Percentiles rank a stretch among this genome's conserved stretches.
These are phyloP conservation scores for Pteruthius melanotis DNA, from an alignment of 2,113 vertebrate genomes.

Conservation along the genomic window DNA sequence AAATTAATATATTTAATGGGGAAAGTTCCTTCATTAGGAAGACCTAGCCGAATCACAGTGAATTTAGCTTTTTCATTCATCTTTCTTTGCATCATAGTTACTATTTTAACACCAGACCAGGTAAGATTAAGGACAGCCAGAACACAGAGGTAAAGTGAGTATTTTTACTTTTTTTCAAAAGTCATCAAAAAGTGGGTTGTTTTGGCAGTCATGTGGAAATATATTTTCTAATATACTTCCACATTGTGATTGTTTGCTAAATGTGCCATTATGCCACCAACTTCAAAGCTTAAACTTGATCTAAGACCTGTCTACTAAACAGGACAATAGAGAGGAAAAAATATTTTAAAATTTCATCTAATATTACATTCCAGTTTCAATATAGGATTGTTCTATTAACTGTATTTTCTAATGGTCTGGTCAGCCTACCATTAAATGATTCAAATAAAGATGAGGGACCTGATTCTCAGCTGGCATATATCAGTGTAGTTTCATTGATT, in stretches of 20 bases:
- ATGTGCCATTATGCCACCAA: neutral
- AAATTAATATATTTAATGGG: neutral
- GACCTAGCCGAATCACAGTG: neutral
- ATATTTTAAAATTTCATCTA: neutral
- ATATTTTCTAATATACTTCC: neutral
- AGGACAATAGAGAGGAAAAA: neutral
- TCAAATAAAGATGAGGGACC: constrained; percentile 8
- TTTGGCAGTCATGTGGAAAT: neutral
- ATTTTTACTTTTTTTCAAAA: neutral
- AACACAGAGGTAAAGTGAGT: neutral
- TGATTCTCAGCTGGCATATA: constrained; percentile 12
- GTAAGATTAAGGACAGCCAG: neutral
- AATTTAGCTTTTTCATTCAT: neutral
- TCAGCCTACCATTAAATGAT: constrained; percentile 31
- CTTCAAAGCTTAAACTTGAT: neutral
- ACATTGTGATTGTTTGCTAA: neutral
- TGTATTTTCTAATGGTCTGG: constrained; percentile 5
- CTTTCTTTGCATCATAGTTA: neutral
- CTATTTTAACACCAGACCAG: neutral
- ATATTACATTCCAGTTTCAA: neutral
- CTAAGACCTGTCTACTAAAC: neutral
- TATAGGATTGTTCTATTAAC: neutral
- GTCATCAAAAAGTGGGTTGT: neutral
- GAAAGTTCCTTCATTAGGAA: neutral
- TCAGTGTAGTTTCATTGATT: constrained; percentile 17